Evolutionary conservation across 1,140 invertebrate genomes (phyloP).

Genomic region (Heterodera schachtii): DNA sequence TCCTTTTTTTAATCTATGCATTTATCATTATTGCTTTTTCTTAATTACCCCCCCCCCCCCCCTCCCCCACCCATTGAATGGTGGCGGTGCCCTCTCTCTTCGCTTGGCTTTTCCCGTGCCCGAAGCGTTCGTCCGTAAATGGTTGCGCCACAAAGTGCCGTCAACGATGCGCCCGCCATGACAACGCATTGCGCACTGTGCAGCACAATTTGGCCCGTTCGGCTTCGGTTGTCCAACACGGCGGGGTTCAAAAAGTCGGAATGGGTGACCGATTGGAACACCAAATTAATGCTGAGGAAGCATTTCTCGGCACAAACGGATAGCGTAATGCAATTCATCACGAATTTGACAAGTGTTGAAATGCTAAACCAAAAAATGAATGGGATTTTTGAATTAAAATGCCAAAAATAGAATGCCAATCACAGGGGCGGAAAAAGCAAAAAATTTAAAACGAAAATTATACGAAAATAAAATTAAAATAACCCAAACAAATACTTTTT

Average conservation of each 20-base stretch:
- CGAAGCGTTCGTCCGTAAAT: constrained; percentile 47
- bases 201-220: constrained; percentile 58
- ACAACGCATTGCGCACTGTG: constrained; percentile 56
- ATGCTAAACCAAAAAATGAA: constrained; percentile 33
- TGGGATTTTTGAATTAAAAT: constrained; percentile 16
- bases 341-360: constrained; percentile 50
- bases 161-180: constrained; percentile 47
- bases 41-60: too few species aligned
- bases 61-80: constrained; percentile 40
- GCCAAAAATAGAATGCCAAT: neutral
- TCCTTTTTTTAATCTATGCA: too few species aligned
- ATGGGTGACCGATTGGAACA: constrained; percentile 61
- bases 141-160: constrained; percentile 49
- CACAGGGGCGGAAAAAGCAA: too few species aligned
- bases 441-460: too few species aligned
- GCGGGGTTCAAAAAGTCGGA: constrained; percentile 44
- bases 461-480: too few species aligned
- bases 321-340: constrained; percentile 53
- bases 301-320: constrained; percentile 56
- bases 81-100: neutral
- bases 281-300: constrained; percentile 56
- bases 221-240: constrained; percentile 43
- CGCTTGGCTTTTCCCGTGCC: constrained; percentile 29
- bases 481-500: too few species aligned
- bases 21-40: neutral